These are phyloP conservation scores for Pungitius pungitius DNA, from an alignment of 2,113 vertebrate species.

Conservation along the genomic window DNA sequence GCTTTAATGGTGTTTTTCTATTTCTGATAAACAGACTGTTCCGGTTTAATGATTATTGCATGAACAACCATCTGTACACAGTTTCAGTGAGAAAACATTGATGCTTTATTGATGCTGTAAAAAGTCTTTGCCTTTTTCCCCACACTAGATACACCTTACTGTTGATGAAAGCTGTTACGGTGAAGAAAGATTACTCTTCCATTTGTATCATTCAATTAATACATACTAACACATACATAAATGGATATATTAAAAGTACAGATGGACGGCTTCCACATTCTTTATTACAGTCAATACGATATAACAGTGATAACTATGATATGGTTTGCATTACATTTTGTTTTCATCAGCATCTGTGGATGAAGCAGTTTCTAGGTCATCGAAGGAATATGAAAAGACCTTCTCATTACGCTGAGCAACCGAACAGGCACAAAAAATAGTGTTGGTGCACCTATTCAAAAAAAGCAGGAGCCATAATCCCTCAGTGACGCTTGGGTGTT, in stretches of 20 bases:
- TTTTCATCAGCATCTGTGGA: not conserved
- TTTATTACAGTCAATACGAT: not conserved
- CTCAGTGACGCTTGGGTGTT: too few species aligned
- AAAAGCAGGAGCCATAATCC: not conserved
- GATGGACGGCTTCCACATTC: not conserved
- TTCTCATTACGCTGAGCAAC: not conserved
- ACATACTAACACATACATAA: not conserved
- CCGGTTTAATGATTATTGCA: not conserved
- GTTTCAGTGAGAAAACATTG: not conserved
- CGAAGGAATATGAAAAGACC: not conserved
- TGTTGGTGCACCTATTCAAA: not conserved
- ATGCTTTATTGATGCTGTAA: not conserved
- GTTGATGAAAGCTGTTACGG: not conserved
- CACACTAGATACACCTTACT: not conserved
- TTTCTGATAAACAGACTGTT: not conserved
- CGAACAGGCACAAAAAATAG: not conserved
- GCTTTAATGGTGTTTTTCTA: not conserved
- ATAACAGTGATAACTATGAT: not conserved
- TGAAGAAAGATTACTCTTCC: not conserved
- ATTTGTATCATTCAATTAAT: not conserved
- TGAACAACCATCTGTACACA: not conserved
- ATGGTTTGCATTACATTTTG: not conserved
- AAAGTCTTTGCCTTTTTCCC: not conserved
- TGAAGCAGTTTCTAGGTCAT: not conserved
- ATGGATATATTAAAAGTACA: not conserved